Evolutionary conservation across 2,797 vertebrate genomes (phyloP), one percentile per base, ranked within the genome.

Genomic region (Acrossocheilus fasciatus): DNA sequence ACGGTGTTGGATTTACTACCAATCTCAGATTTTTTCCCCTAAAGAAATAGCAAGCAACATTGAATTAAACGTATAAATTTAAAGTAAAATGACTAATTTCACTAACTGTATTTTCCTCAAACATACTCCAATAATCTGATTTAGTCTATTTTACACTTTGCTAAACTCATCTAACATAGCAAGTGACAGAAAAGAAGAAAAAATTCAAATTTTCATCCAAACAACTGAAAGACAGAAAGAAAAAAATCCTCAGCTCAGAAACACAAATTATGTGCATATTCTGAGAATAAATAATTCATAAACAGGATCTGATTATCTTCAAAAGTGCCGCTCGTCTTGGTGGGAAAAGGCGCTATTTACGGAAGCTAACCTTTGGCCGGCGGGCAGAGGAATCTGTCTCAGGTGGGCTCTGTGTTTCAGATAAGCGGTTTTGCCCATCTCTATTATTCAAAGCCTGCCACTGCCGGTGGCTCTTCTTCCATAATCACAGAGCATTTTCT

Each of bases 331-430:
- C 26, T 47, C 18, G 14, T 14, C 39, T 54, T 85, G n/a, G 36
- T 11, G 4, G 10, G 36, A 17, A 78, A 68, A 68, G 1, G n/a
- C 5, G n/a, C 7, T 79, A 79, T 85, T 78, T 78, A 70, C 36
- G 11, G 47, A 70, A 78, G 50, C 50, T 72, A 79, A 72, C 76
- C 76, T 85, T n/a, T 80, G 66, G 64, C 66, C 39, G 8, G 39
- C n/a, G 18, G 75, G 47, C 75, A 85, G 64, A 85, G n/a, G 47
- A 85, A 59, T 78, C 12, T 0, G 64, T 85, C 39, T 85, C 66
- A 80, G 84, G 84, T 85, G 84, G 41, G 39, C 39, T 80, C 50
- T 77, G 83, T 78, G 64, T 76, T 50, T 52, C 45, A 68, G 73
- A 84, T 57, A 69, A 78, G 83, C n/a, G 14, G 23, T 59, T 80